Conservation (phyloP, 2,888 invertebrate species). For the Drosophila kuntzei region DNA sequence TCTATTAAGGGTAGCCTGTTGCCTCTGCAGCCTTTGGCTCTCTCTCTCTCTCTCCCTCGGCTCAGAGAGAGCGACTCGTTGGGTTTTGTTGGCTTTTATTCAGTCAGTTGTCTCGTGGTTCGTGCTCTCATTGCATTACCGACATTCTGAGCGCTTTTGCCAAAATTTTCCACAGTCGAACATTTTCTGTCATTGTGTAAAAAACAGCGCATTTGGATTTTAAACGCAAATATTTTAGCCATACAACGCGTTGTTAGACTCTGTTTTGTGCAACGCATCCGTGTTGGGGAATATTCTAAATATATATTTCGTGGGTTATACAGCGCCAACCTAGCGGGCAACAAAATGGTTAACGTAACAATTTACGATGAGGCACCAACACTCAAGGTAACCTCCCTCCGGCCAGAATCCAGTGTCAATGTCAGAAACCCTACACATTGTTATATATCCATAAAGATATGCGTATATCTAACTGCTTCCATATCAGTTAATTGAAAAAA, state of each 20-base stretch:
- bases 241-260: conserved; percentile 38
- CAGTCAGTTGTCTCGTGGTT: conserved; percentile 45
- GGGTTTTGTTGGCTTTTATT: conserved; percentile 18
- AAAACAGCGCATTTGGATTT: conserved; percentile 36
- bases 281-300: conserved; percentile 43
- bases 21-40: conserved; percentile 29
- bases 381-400: conserved; percentile 77
- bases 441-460: conserved; percentile 64
- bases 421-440: conserved; percentile 25
- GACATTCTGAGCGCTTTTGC: conserved; percentile 57
- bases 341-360: conserved; percentile 84
- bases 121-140: conserved; percentile 56
- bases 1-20: conserved; percentile 73
- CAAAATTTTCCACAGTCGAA: conserved; percentile 72
- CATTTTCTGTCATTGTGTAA: conserved; percentile 54
- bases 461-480: neutral
- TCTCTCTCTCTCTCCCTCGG: conserved; percentile 34
- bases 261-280: conserved; percentile 64
- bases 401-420: conserved; percentile 8
- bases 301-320: conserved; percentile 52
- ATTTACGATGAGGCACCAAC: conserved; percentile 81
- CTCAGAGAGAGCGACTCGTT: conserved; percentile 32
- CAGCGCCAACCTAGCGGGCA: conserved; percentile 52
- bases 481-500: conserved; percentile 27
- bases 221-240: conserved; percentile 54